Evolutionary conservation across 2,113 vertebrate species (phyloP).

Genomic region (Sylvicapra grimmia): DNA sequence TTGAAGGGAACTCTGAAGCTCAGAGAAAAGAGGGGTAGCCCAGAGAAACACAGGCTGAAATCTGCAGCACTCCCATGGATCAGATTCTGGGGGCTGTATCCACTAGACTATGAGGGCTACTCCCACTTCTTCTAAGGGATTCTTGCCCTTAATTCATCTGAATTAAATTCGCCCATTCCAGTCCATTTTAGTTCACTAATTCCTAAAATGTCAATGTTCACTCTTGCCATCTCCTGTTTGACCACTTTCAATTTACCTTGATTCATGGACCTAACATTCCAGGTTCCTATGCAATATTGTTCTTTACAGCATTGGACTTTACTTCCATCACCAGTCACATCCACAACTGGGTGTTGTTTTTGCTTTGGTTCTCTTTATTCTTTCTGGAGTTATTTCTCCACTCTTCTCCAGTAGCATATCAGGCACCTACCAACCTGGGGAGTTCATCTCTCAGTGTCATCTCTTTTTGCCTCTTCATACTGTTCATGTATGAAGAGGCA

Average conservation of each 20-base stretch:
- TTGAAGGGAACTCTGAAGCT: no score
- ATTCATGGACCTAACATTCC: neutral
- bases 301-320: neutral
- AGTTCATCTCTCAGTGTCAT: neutral
- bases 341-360: neutral
- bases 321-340: neutral
- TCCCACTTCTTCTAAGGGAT: neutral
- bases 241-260: neutral
- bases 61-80: no score
- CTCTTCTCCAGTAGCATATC: no score
- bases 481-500: no score
- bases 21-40: no score
- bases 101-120: no score
- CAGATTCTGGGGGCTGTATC: no score
- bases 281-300: neutral
- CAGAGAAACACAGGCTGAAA: no score
- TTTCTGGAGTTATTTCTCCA: no score
- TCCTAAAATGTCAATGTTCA: neutral
- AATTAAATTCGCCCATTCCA: neutral
- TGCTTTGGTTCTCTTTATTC: neutral
- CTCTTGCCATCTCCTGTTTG: neutral
- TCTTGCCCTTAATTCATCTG: neutral
- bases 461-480: neutral
- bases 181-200: neutral
- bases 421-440: no score